Evolutionary conservation across 2,888 invertebrate genomes (phyloP), one percentile per base, ranked within the genome.

Genomic region (Ephialtes manifestator): DNA sequence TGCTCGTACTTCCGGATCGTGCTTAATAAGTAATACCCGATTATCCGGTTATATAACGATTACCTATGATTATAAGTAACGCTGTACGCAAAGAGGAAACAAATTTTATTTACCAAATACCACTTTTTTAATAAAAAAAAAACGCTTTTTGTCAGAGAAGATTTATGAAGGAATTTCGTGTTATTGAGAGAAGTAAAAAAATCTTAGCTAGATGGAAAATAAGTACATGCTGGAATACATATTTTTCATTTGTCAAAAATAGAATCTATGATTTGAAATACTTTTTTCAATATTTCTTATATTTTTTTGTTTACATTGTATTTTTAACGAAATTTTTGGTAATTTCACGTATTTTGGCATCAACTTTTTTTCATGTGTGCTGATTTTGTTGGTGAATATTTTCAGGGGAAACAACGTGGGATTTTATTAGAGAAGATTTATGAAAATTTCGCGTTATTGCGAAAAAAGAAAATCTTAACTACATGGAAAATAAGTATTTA

Each of bases 81-180:
- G 90, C 89, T 89, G 86, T 90, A 88, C 85, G 88, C 87, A 87
- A 87, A 83, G 81, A 85, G 83, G 88, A 88, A 89, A 88, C 89
- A 89, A 87, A 89, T 88, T 89, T 90, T 89, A 90, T 90, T 90
- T 90, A 89, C 90, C 89, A 89, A 89, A 90, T 90, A 89, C 89
- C 87, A 89, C 86, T 88, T 90, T 90, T 90, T 89, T 88, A 90
- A 90, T 89, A 90, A 90, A 90, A 90, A 35, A 58, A 58, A 60
- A 39, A 51, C n/a, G 86, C 80, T 77, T 87, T 90, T 89, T 88
- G 88, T 86, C 84, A 87, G 86, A 76, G 82, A 89, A 71, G 35
- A 63, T 20, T 43, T 18, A 43, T 15, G 39, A 35, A 58, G n/a
- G n/a, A 24, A 18, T 46, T 20, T 13, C 15, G n/a, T 48, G 20